phyloP scores from a whole-genome alignment of 2,113 vertebrate species.

The Pan paniscus region DNA sequence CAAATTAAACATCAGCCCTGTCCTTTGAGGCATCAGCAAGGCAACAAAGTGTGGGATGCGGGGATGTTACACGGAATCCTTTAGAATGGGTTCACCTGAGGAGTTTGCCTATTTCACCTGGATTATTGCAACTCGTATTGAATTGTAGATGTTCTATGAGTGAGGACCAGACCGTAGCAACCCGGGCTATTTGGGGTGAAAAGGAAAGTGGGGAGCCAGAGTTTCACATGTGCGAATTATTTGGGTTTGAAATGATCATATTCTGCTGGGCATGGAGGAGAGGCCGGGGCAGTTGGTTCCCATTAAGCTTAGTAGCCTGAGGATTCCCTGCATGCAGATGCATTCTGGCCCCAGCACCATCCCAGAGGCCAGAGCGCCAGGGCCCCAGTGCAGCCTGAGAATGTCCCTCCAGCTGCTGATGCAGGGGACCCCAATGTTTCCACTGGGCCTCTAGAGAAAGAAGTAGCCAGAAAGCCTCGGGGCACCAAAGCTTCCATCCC shows the following conservation, averaged over 20 bases:
- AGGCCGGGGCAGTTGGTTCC: conserved; percentile 60
- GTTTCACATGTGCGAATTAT: conserved; percentile 60
- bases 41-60: not conserved
- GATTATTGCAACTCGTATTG: rapidly evolving
- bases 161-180: rapidly evolving
- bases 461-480: not conserved
- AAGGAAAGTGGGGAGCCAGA: not conserved
- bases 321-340: not conserved
- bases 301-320: conserved; percentile 52
- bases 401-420: not conserved
- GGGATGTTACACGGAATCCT: not conserved
- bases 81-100: no score
- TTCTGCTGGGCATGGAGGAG: not conserved
- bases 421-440: not conserved
- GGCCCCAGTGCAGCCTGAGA: not conserved
- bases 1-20: not conserved
- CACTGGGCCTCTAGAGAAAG: not conserved
- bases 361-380: not conserved
- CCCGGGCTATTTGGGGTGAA: not conserved
- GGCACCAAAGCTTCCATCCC: not conserved
- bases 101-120: not conserved
- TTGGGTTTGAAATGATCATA: conserved; percentile 14
- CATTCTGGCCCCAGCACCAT: not conserved
- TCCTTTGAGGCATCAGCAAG: rapidly evolving
- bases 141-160: not conserved